phyloP scores from a whole-genome alignment of 2,113 vertebrate genomes.

The Pseudopipra pipra region DNA sequence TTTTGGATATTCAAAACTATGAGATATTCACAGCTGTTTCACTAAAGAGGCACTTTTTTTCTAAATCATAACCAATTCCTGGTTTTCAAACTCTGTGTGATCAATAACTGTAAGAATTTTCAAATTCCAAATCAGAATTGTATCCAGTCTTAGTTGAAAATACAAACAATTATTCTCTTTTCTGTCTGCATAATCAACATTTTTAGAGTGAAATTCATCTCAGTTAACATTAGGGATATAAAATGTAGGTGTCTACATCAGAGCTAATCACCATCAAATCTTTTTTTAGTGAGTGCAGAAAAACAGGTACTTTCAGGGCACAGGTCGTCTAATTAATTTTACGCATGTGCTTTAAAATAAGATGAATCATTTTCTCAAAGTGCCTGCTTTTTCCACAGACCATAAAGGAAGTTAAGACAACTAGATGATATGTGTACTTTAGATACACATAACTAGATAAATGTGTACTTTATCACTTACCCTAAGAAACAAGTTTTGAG shows the following conservation, averaged over 20 bases:
- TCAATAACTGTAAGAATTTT: not conserved
- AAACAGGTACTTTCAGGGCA: not conserved
- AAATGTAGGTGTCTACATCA: slow-evolving; percentile 11
- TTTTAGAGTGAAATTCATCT: not conserved
- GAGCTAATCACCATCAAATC: not conserved
- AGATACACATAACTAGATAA: too few species aligned
- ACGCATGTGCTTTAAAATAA: slow-evolving; percentile 14
- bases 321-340: slow-evolving; percentile 26
- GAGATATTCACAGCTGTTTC: not conserved
- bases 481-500: not conserved
- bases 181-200: not conserved
- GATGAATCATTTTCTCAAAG: not conserved
- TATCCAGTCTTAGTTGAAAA: not conserved
- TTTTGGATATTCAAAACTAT: not conserved
- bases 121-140: not conserved
- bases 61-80: not conserved
- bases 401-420: not conserved
- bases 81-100: not conserved
- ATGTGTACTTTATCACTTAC: not conserved
- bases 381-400: not conserved
- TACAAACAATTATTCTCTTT: not conserved
- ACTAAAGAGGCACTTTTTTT: not conserved
- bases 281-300: slow-evolving; percentile 1
- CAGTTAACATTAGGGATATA: not conserved
- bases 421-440: not conserved